Base-by-base conservation (phyloP, 2,113 vertebrate species). In the Burhinus oedicnemus region DNA sequence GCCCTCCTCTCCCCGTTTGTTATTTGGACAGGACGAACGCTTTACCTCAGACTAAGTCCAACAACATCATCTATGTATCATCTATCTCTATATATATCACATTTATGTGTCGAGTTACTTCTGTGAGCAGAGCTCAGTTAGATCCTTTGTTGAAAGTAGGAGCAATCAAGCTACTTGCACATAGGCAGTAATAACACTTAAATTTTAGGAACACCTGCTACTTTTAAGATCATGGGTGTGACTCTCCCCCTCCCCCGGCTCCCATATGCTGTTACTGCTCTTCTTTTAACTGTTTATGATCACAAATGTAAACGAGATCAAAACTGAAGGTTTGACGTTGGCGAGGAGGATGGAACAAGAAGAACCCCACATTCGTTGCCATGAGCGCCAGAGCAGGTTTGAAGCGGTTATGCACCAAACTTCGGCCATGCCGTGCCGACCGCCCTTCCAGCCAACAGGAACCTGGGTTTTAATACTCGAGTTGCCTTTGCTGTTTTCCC, bases 401-500 rank as follows among this genome's bases (percentile, higher is more conserved):
- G 74, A 81, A 54, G 65, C 23, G 16, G 13, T 15, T 22, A 15
- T 0, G 0, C 9, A 6, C 9, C 49, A 15, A 32, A 3, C 29
- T 78, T 34, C 0, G 1, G 6, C 34, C 15, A 2, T 36, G 17
- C 10, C 2, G 1, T 1, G 1, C 3, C 3, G 12, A 16, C 6
- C 0, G 0, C 13, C 71, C 9, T 42, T 22, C 17, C 8, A 7
- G 11, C 11, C 1, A 0, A 1, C 36, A 0, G 1, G 3, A 61
- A 6, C 0, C 0, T 8, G 12, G 11, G 15, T 8, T 69, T 42
- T 20, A 15, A 27, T 1, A 1, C n/a, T 40, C 22, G 18, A 7
- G 10, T 26, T 75, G 26, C 16, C 29, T 51, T 87, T 71, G 65
- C 57, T 47, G 13, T 38, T 42, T 84, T 71, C 49, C 8, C 12